Evolutionary conservation across 2,113 vertebrate genomes (phyloP).

Genomic region (Picathartes gymnocephalus): DNA sequence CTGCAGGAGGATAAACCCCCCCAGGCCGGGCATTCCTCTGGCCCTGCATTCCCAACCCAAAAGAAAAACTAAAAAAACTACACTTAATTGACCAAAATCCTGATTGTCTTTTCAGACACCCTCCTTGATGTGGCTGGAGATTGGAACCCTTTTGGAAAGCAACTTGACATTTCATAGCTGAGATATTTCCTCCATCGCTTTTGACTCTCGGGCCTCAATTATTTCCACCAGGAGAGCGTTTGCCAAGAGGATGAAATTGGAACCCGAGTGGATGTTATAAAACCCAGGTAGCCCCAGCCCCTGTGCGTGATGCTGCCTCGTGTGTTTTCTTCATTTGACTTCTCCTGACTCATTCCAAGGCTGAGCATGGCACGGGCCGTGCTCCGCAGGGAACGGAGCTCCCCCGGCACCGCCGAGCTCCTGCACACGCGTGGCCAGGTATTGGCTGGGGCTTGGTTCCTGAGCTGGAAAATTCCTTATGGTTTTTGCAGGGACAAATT

Average conservation of each 20-base stretch:
- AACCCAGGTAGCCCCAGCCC: constrained; percentile 49
- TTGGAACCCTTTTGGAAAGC: constrained; percentile 68
- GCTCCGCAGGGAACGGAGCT: background rate
- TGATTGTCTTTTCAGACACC: constrained; percentile 74
- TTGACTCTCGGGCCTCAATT: constrained; percentile 66
- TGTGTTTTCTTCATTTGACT: constrained; percentile 11
- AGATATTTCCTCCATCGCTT: constrained; percentile 70
- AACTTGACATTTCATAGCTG: constrained; percentile 72
- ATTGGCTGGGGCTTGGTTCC: background rate
- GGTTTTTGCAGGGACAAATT: constrained; percentile 58
- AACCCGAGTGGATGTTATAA: constrained; percentile 48
- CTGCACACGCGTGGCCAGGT: background rate
- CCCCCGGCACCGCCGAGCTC: background rate
- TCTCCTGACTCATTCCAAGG: background rate
- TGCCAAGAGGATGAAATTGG: constrained; percentile 65
- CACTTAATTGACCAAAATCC: constrained; percentile 59
- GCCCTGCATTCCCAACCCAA: constrained; percentile 9
- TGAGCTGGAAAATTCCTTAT: constrained; percentile 59
- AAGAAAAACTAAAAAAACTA: background rate
- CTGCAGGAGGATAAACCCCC: constrained; percentile 15
- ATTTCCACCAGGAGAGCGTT: constrained; percentile 37
- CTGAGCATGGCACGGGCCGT: background rate
- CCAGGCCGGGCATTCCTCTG: constrained; percentile 43
- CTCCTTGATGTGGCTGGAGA: constrained; percentile 77
- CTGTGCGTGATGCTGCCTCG: constrained; percentile 2